Evolutionary conservation across 2,113 vertebrate genomes (phyloP), one percentile per base, ranked within the genome.

Genomic region (Rhinolophus ferrumequinum): DNA sequence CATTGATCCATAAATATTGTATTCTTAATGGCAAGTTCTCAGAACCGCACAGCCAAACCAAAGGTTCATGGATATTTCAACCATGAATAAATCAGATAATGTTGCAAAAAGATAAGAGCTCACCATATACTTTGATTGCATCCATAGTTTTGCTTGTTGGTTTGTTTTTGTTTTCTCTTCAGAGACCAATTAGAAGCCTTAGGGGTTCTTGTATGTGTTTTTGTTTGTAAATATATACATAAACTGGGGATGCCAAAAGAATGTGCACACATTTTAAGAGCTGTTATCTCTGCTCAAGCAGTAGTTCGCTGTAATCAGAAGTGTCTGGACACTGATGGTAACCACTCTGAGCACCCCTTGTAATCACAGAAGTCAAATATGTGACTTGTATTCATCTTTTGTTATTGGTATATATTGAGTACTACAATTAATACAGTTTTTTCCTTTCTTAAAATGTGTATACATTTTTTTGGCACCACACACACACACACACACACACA

Each of bases 21-120:
- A 94, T 97, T 97, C 41, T 97, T 97, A 97, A 79, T 85, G 54
- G 28, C 50, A 96, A 76, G 84, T 94, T 50, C 52, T 72, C 10
- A 76, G 93, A 73, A 69, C 84, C 97, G 86, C 15, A 76, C 8
- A 93, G 52, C 28, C 86, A 96, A 85, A n/a, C 3, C 15, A 70
- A 41, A 89, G 77, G 2, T 73, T 81, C 38, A 60, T 67, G n/a
- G 2, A 12, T 77, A 41, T 75, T 92, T 62, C 16, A 89, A 84
- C 18, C 33, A 69, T 60, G 77, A 41, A 54, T 96, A 60, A 76
- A 67, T 76, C 52, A 84, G 41, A 47, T 66, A 76, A 47, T 44
- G 14, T 30, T 87, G 5, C 8, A 82, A 50, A 90, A 93, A 79
- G 24, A 76, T 60, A 47, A 91, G 15, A 21, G 15, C 26, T 85